Conservation (phyloP, 2,113 vertebrate genomes). For the Toxotes jaculatrix region DNA sequence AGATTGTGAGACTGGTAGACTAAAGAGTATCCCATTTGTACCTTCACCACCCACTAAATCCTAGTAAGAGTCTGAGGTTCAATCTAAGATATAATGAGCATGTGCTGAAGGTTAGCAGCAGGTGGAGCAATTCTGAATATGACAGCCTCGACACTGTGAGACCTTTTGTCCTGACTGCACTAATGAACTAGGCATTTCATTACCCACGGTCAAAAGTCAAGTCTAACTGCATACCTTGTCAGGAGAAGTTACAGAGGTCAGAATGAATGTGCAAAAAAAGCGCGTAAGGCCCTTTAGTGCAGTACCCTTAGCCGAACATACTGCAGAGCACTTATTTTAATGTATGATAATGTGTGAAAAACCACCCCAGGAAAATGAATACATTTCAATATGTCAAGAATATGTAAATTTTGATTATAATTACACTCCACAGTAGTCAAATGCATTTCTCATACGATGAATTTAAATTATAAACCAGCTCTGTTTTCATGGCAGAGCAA, state of each 20-base stretch:
- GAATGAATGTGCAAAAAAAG: slow-evolving; percentile 34
- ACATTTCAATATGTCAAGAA: slow-evolving; percentile 49
- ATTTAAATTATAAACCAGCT: slow-evolving; percentile 18
- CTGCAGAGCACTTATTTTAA: slow-evolving; percentile 42
- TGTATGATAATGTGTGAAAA: slow-evolving; percentile 61
- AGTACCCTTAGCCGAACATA: slow-evolving; percentile 7
- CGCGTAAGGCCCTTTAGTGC: not conserved
- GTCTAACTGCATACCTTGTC: slow-evolving; percentile 11
- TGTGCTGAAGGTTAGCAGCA: slow-evolving; percentile 27
- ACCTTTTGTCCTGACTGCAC: slow-evolving; percentile 8
- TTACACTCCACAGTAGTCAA: not conserved
- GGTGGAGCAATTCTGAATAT: slow-evolving; percentile 21
- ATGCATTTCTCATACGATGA: slow-evolving; percentile 9
- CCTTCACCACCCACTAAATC: not conserved
- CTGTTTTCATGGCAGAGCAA: not conserved
- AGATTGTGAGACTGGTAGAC: not conserved
- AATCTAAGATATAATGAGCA: not conserved
- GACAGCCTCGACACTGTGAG: not conserved
- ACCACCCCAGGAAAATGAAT: slow-evolving; percentile 36
- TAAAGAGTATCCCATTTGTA: not conserved
- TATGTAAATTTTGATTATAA: slow-evolving; percentile 25
- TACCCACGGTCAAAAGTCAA: slow-evolving; percentile 24
- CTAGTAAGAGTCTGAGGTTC: not conserved
- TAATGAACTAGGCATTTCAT: slow-evolving; percentile 30
- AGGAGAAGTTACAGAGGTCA: slow-evolving; percentile 26